Conservation (phyloP, 2,113 vertebrate species). For the Leucopsar rothschildi region DNA sequence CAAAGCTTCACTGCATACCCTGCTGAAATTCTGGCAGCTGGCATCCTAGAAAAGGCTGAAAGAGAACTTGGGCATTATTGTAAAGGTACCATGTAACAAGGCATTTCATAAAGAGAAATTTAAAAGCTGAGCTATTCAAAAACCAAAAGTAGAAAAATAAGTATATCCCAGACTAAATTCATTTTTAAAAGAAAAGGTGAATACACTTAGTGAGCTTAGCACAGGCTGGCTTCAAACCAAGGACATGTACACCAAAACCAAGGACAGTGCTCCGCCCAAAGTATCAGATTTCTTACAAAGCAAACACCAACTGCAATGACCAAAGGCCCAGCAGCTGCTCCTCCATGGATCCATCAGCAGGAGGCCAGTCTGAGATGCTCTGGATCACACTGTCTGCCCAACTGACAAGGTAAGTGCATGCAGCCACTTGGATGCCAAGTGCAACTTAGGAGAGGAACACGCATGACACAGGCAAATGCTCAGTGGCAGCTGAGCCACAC, state of each 20-base stretch:
- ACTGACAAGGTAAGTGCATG: fast-evolving
- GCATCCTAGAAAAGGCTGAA: not conserved
- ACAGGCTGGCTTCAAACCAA: not conserved
- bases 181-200: not conserved
- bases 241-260: not conserved
- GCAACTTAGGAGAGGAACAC: not conserved
- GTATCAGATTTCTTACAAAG: not conserved
- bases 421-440: not conserved
- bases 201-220: not conserved
- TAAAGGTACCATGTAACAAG: not conserved
- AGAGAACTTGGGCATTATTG: not conserved
- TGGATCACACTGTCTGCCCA: fast-evolving
- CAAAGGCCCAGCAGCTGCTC: not conserved
- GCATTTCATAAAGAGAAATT: not conserved
- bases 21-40: not conserved
- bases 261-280: not conserved
- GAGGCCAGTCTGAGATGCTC: not conserved
- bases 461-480: fast-evolving
- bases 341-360: fast-evolving
- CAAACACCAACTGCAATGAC: not conserved
- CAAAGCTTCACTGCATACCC: not conserved
- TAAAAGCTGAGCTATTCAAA: not conserved
- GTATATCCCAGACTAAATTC: not conserved
- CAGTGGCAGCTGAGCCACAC: not conserved
- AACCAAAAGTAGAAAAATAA: not conserved